Base-by-base conservation (phyloP, 1,140 invertebrate species). In the Agrypnia vestita region DNA sequence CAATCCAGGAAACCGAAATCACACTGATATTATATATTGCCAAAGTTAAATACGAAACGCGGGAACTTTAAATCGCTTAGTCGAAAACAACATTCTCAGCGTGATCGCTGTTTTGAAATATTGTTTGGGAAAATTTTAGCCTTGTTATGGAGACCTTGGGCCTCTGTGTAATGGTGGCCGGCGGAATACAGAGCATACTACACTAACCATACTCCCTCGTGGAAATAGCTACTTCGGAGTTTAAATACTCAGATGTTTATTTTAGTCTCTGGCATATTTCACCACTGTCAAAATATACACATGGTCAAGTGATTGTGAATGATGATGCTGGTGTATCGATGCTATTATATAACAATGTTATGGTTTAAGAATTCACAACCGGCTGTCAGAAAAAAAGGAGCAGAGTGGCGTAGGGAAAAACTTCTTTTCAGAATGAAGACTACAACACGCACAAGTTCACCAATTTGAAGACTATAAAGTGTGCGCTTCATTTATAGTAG, bases 11-110 rank as follows among this genome's bases (percentile, higher is more conserved):
- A 59, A 59, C 55, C 3, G 15, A 59, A 21, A 17, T 3, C 25
- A 6, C 6, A 59, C 9, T 59, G 17, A 59, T 59, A n/a, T n/a
- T n/a, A n/a, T n/a, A 3, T 59, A 59, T 59, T 8, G 4, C 55
- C 55, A 21, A 59, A 59, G 55, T 59, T 59, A 17, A 59, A 59
- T 59, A n/a, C 15, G 55, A 59, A 35, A 59, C 55, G 21, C 55
- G 55, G 3, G 12, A 59, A 19, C 9, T 17, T 10, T 59, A 8
- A 15, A 59, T 12, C 0, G n/a, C 6, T 56, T 59, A 3, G 55
- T 21, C 21, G 55, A 59, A 56, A 7, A 59, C 55, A 15, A 19
- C 55, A 59, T 59, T 59, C 55, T 59, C 15, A 21, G 7, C 55
- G 1, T 59, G 17, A 17, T 59, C 15, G 55, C 4, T 10, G 17